Evolutionary conservation across 2,888 invertebrate species (phyloP), one percentile per base, ranked within the genome.

Genomic region (Lepidocyrtinus sp.): DNA sequence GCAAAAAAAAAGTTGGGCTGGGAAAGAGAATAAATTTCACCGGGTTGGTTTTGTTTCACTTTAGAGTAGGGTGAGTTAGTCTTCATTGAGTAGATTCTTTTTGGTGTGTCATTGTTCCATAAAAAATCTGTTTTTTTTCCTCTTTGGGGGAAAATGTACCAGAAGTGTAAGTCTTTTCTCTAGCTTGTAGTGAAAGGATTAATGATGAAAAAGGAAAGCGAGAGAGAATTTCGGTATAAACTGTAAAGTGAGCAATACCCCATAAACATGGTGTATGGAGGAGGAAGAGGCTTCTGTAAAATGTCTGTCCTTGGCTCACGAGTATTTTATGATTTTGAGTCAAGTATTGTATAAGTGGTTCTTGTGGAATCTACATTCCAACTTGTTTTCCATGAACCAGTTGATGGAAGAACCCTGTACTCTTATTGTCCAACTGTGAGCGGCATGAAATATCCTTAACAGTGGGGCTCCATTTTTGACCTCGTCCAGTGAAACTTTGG

Each of bases 371-470:
- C 77, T 72, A 67, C 77, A 78, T 65, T 67, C 67, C 65, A 72
- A 72, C 67, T 72, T 78, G 77, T 78, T 78, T 61, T 64, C 72
- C 36, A 76, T 70, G 70, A 70, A 59, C 26, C 36, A 65, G 61
- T 78, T 78, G 77, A 78, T 78, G 77, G 77, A 78, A 78, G 71
- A 78, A 67, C 68, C 77, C 77, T 78, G 77, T 78, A 67, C 72
- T 62, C 72, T 72, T 72, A 72, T 78, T 72, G 77, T 72, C 77
- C 70, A 70, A 76, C 77, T 78, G 72, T 78, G 77, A 72, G 77
- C 77, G 71, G 72, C 72, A 78, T 78, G 77, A 65, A 78, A 78
- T 78, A 78, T 78, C 72, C 70, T 50, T 72, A 78, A 78, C 70
- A 76, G 77, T 78, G 68, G 72, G 77, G 72, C 77, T 64, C 72